phyloP scores from a whole-genome alignment of 2,113 vertebrate species.

The Scytalopus superciliaris region DNA sequence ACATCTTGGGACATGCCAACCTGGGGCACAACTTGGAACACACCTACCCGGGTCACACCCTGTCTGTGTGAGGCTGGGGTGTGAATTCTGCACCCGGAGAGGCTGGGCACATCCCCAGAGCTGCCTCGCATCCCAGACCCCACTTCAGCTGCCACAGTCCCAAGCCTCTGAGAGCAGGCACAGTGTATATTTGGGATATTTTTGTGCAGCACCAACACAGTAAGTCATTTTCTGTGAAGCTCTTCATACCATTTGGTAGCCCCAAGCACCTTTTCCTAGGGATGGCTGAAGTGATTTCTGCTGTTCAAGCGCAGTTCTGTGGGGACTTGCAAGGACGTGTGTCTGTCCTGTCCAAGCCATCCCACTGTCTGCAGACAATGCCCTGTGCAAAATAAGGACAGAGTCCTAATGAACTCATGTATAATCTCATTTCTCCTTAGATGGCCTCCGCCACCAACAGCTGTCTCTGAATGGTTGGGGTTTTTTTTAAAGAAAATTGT shows the following conservation, averaged over 20 bases:
- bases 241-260: fast-evolving
- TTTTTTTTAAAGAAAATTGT: neutral
- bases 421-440: neutral
- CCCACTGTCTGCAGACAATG: neutral
- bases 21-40: neutral
- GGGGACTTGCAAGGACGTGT: fast-evolving
- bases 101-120: neutral
- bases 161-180: fast-evolving
- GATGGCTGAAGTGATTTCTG: neutral
- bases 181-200: neutral
- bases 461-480: neutral
- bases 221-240: neutral
- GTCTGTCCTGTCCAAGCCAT: neutral
- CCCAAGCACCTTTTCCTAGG: fast-evolving
- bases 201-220: neutral
- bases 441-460: neutral
- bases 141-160: fast-evolving
- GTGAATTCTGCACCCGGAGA: neutral
- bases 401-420: neutral
- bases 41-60: neutral
- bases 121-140: fast-evolving
- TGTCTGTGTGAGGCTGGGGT: fast-evolving
- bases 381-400: neutral
- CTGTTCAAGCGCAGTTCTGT: neutral
- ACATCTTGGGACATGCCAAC: neutral